phyloP scores from a whole-genome alignment of 2,797 vertebrate species.

The Loris lydekkerianus region DNA sequence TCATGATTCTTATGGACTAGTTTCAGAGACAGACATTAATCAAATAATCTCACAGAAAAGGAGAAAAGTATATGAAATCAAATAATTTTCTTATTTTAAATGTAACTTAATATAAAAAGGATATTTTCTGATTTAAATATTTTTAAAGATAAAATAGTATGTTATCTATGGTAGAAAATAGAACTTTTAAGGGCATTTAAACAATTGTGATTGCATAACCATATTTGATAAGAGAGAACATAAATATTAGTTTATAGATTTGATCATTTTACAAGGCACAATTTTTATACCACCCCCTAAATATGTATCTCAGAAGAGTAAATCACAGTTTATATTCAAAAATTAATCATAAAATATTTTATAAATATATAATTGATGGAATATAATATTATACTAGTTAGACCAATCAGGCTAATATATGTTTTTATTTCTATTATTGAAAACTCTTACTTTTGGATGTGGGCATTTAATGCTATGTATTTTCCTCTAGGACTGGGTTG shows the following conservation, averaged over 20 bases:
- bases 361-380: not conserved
- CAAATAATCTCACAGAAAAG: not conserved
- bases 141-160: not conserved
- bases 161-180: not conserved
- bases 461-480: no score
- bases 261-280: not conserved
- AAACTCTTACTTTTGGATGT: no score
- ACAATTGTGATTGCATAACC: not conserved
- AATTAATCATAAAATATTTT: not conserved
- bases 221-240: not conserved
- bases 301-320: not conserved
- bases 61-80: not conserved
- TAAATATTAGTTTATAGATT: not conserved
- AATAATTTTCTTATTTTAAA: not conserved
- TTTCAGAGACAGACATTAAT: not conserved
- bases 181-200: not conserved
- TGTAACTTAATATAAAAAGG: not conserved
- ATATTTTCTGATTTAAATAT: not conserved
- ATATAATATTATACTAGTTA: not conserved
- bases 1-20: not conserved
- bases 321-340: not conserved
- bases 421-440: not conserved
- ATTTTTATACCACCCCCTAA: not conserved
- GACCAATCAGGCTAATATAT: not conserved
- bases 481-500: no score